Evolutionary conservation across 1,140 invertebrate genomes (phyloP).

Genomic region (Macrotrachela quadricornifera): DNA sequence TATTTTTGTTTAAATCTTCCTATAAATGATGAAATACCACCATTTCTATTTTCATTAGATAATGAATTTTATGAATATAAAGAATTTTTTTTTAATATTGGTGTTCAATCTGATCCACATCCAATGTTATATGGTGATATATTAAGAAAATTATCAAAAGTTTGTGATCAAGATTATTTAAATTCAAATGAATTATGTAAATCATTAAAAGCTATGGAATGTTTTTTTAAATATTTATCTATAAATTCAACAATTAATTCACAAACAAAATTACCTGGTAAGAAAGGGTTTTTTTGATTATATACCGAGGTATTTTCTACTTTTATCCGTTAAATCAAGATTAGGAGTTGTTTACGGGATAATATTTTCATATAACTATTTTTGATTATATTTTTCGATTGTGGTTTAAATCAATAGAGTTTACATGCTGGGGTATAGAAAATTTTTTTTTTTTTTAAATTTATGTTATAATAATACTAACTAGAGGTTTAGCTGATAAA

Average conservation of each 20-base stretch:
- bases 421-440: no score
- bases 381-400: no score
- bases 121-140: conserved; percentile 5
- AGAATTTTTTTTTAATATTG: neutral
- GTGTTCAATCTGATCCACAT: neutral
- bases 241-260: neutral
- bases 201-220: conserved; percentile 6
- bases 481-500: no score
- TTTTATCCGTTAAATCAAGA: no score
- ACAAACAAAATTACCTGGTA: no score
- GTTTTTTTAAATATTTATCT: conserved; percentile 4
- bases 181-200: conserved; percentile 9
- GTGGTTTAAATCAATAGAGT: no score
- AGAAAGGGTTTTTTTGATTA: no score
- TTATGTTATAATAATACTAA: no score
- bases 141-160: conserved; percentile 6
- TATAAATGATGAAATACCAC: neutral
- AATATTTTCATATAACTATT: no score
- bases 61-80: neutral
- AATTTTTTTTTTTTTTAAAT: no score
- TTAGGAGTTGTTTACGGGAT: neutral
- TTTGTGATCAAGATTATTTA: conserved; percentile 5
- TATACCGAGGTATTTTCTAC: no score
- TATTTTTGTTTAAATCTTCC: neutral
- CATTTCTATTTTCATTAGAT: conserved; percentile 5